A percentile compares a stretch with the other conserved stretches of the same genome.
These are phyloP conservation scores for Caenorhabditis doughertyi DNA, from an alignment of 2,888 invertebrate genomes.

Conservation along the genomic window DNA sequence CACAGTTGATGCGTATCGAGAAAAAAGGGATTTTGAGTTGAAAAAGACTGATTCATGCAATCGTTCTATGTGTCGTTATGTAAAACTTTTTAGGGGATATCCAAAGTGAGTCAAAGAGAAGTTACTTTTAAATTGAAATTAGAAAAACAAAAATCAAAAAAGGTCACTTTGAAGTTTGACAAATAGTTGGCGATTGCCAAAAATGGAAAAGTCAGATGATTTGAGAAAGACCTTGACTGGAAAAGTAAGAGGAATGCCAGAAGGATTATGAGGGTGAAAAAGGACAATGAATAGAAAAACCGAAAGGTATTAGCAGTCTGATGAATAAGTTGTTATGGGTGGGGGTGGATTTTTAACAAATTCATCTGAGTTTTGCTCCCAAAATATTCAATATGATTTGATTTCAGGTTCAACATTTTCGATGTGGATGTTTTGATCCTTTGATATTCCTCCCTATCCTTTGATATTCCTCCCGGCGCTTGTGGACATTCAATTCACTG, in stretches of 20 bases:
- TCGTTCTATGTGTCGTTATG: constrained; percentile 37
- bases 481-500: no score
- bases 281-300: constrained; percentile 36
- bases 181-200: constrained; percentile 20
- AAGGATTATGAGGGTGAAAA: constrained; percentile 20
- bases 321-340: constrained; percentile 10
- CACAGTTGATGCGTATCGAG: constrained; percentile 59
- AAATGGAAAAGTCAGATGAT: constrained; percentile 37
- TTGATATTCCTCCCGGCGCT: no score
- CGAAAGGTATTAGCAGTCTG: constrained; percentile 21
- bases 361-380: constrained; percentile 8
- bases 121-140: not conserved
- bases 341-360: not conserved
- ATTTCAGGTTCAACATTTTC: not conserved
- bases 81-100: not conserved
- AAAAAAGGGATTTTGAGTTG: constrained; percentile 21
- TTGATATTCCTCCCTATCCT: no score
- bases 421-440: no score
- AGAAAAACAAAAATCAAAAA: constrained; percentile 18
- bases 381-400: not conserved
- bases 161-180: constrained; percentile 45
- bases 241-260: constrained; percentile 12
- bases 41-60: constrained; percentile 35
- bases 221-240: constrained; percentile 49
- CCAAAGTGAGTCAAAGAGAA: not conserved